A percentile compares a stretch with the other conserved stretches of the same genome.
These are phyloP conservation scores for Latrodectus elegans DNA, from an alignment of 2,888 invertebrate genomes.

Conservation along the genomic window DNA sequence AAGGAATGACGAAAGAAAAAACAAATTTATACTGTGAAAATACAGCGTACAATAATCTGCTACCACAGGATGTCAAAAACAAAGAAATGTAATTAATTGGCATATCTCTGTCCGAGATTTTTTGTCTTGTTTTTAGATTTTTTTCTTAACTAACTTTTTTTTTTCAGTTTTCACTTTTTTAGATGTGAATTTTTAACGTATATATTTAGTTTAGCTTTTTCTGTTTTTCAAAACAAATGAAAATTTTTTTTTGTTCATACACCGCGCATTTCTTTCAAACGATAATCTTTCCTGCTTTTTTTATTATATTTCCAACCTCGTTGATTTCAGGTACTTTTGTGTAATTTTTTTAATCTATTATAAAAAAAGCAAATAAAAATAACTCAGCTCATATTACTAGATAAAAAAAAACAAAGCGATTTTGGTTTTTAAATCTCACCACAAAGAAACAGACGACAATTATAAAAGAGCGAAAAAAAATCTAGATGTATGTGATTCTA, in stretches of 20 bases:
- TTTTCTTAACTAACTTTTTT: conserved; percentile 15
- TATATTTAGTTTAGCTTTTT: conserved; percentile 12
- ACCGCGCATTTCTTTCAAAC: conserved; percentile 6
- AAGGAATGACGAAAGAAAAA: conserved; percentile 34
- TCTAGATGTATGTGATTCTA: neutral
- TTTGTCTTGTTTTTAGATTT: conserved; percentile 26
- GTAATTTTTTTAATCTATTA: conserved; percentile 19
- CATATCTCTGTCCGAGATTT: conserved; percentile 65
- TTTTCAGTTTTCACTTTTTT: neutral
- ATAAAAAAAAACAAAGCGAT: too few species aligned
- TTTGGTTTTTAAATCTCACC: neutral
- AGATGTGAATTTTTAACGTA: neutral
- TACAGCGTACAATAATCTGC: conserved; percentile 59
- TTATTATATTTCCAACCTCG: neutral
- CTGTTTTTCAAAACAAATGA: conserved; percentile 21
- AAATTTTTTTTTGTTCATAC: conserved; percentile 23
- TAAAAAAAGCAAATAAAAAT: too few species aligned
- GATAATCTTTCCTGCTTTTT: neutral
- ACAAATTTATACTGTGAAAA: conserved; percentile 14
- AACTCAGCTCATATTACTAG: too few species aligned
- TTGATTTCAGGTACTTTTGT: conserved; percentile 46
- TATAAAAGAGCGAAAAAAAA: conserved; percentile 7
- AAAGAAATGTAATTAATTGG: conserved; percentile 67
- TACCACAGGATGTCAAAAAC: conserved; percentile 63
- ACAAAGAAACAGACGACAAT: conserved; percentile 39